These are phyloP conservation scores for Andricus grossulariae DNA, from an alignment of 1,140 invertebrate species.

Conservation along the genomic window DNA sequence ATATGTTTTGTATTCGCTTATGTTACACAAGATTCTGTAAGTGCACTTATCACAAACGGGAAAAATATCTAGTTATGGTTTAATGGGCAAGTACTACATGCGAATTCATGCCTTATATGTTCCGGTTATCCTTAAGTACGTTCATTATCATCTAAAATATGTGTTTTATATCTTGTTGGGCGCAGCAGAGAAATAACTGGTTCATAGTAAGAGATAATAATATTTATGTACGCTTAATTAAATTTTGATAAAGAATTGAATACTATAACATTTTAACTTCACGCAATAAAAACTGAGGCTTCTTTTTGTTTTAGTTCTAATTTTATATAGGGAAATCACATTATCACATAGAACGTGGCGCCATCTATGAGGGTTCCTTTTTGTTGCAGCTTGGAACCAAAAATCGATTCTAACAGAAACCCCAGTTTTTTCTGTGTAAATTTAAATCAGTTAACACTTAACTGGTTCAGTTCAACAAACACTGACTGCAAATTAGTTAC, in stretches of 20 bases:
- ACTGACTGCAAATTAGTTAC: too few species aligned
- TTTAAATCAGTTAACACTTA: too few species aligned
- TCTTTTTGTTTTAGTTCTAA: too few species aligned
- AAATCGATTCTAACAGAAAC: too few species aligned
- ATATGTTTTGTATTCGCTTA: too few species aligned
- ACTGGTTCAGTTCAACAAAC: too few species aligned
- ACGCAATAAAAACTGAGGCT: too few species aligned
- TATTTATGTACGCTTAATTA: background rate
- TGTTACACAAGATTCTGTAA: background rate
- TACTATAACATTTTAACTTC: too few species aligned
- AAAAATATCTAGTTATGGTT: background rate
- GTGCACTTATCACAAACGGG: background rate
- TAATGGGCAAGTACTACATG: background rate
- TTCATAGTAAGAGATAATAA: background rate
- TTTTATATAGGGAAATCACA: background rate
- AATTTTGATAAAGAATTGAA: background rate
- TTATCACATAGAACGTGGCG: background rate
- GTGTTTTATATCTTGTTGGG: background rate
- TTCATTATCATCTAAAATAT: background rate
- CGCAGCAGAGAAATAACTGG: background rate
- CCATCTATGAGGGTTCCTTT: too few species aligned
- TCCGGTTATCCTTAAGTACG: background rate
- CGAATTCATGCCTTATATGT: background rate
- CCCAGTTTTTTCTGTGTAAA: too few species aligned
- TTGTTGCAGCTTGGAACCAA: too few species aligned